Evolutionary conservation across 2,888 invertebrate species (phyloP), one percentile per base, ranked within the genome.

Genomic region (Amblyjoppa proteus): DNA sequence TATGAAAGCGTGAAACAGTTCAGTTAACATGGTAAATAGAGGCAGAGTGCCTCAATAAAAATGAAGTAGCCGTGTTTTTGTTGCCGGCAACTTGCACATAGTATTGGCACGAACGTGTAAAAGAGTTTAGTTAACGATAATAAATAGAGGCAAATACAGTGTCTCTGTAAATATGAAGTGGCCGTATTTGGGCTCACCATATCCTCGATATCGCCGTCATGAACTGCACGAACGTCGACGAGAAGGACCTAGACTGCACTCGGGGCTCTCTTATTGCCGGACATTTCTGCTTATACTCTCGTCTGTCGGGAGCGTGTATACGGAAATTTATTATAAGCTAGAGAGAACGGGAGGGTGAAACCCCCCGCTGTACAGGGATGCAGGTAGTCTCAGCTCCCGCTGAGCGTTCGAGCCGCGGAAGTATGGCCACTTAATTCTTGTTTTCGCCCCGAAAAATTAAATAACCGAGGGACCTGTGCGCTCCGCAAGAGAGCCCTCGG

Each of bases 401-500:
- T 68, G 38, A 53, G 51, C 58, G 58, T 75, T 73, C n/a, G 38
- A 56, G 61, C 70, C 73, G 28, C 75, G 79, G 83, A 51, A 73
- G 83, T 56, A 73, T 49, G 31, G 69, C 70, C 78, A 66, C 84
- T 74, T 85, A 78, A 87, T 85, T 83, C 58, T 85, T 80, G 81
- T 83, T 83, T 85, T 83, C 77, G 69, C 64, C 69, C 51, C 53
- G 83, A 83, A 80, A 45, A 85, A 85, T 87, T 83, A 73, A 82
- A 86, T 85, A 80, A 83, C 69, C 74, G 53, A 51, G 49, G 64
- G 34, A 49, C 66, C 69, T 51, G 61, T 31, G 34, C 31, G 13
- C 61, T 61, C 31, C 61, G n/a, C 9, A 53, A 49, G 16, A 58
- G 56, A 41, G 61, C 31, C 53, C 61, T 66, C 38, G 58, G 71